Evolutionary conservation across 1,140 invertebrate genomes (phyloP).

Genomic region (Bombyx mori): ASM3026992v2 NC_085112.1:3754001-3754500

Average conservation of each 20-base stretch:
- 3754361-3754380: slow-evolving; percentile 59
- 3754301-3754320: slow-evolving; percentile 37
- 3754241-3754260: background rate
- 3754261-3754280: slow-evolving; percentile 2
- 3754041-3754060: slow-evolving; percentile 45
- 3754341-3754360: slow-evolving; percentile 61
- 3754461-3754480: slow-evolving; percentile 61
- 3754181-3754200: slow-evolving; percentile 68
- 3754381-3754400: slow-evolving; percentile 66
- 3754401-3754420: slow-evolving; percentile 68
- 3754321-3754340: slow-evolving; percentile 59
- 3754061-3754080: slow-evolving; percentile 30
- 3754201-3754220: slow-evolving; percentile 60
- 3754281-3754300: background rate
- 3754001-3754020: slow-evolving; percentile 58
- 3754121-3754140: slow-evolving; percentile 69
- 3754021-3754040: slow-evolving; percentile 54
- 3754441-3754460: slow-evolving; percentile 49
- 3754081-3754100: slow-evolving; percentile 69
- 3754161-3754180: slow-evolving; percentile 69
- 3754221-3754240: slow-evolving; percentile 35
- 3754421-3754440: slow-evolving; percentile 59
- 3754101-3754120: slow-evolving; percentile 69
- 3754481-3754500: slow-evolving; percentile 32
- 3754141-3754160: slow-evolving; percentile 70